phyloP scores from a whole-genome alignment of 2,888 invertebrate genomes.

The Punctoribates punctum region DNA sequence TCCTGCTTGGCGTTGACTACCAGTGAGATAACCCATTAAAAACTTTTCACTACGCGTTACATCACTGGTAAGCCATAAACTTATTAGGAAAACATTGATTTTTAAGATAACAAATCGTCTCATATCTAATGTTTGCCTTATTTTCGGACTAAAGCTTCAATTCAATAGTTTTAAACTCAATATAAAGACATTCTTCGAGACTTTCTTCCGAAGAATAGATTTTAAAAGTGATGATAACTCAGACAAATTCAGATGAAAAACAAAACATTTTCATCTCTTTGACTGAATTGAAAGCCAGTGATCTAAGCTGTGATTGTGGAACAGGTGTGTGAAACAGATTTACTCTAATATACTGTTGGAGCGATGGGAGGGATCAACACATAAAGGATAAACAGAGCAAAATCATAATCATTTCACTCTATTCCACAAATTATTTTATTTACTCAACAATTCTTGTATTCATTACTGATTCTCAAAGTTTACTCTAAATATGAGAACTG shows the following conservation, averaged over 20 bases:
- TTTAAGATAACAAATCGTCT: background rate
- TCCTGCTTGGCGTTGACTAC: constrained; percentile 71
- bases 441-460: background rate
- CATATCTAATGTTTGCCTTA: background rate
- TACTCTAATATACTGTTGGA: background rate
- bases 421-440: background rate
- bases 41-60: constrained; percentile 19
- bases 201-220: too few relatives aligned
- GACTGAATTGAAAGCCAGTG: background rate
- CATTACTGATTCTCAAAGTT: too few relatives aligned
- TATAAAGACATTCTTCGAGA: too few relatives aligned
- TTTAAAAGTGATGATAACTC: background rate
- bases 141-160: background rate
- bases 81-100: constrained; percentile 16
- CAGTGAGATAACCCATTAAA: constrained; percentile 73
- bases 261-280: background rate
- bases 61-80: background rate
- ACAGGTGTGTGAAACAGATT: constrained; percentile 13
- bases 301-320: constrained; percentile 13
- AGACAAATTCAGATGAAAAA: background rate
- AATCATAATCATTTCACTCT: background rate
- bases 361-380: background rate
- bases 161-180: background rate
- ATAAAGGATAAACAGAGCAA: background rate
- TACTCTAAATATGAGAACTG: too few relatives aligned